A percentile compares a stretch with the other conserved stretches of the same genome.
phyloP scores from a whole-genome alignment of 2,113 vertebrate genomes.

The Callorhinus ursinus region DNA sequence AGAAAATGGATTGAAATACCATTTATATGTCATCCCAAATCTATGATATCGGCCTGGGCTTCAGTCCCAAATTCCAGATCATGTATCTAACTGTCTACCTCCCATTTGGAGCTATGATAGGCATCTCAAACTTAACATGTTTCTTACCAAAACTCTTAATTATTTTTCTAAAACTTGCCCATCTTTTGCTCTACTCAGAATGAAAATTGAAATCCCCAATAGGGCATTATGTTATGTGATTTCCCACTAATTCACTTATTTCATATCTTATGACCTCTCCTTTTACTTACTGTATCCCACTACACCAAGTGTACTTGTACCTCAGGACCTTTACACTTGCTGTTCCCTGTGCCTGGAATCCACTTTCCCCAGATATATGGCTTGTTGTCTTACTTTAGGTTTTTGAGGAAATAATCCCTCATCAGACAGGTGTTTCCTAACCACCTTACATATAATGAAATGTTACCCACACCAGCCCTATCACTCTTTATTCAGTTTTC shows the following conservation, averaged over 20 bases:
- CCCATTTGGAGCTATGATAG: neutral
- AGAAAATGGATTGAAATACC: neutral
- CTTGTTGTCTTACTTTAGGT: neutral
- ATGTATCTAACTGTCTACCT: neutral
- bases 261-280: neutral
- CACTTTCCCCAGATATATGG: neutral
- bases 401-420: neutral
- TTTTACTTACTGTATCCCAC: neutral
- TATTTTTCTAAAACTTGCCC: neutral
- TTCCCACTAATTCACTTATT: neutral
- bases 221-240: neutral
- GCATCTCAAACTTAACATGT: neutral
- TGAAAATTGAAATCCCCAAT: neutral
- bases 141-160: neutral
- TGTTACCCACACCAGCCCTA: neutral
- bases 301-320: neutral
- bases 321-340: neutral
- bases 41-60: neutral
- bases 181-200: neutral
- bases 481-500: neutral
- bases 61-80: neutral
- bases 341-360: neutral
- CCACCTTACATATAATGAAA: neutral
- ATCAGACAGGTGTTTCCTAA: neutral
- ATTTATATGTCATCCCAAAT: neutral